Evolutionary conservation across 2,797 vertebrate genomes (phyloP).

Genomic region (Anguilla marmorata): DNA sequence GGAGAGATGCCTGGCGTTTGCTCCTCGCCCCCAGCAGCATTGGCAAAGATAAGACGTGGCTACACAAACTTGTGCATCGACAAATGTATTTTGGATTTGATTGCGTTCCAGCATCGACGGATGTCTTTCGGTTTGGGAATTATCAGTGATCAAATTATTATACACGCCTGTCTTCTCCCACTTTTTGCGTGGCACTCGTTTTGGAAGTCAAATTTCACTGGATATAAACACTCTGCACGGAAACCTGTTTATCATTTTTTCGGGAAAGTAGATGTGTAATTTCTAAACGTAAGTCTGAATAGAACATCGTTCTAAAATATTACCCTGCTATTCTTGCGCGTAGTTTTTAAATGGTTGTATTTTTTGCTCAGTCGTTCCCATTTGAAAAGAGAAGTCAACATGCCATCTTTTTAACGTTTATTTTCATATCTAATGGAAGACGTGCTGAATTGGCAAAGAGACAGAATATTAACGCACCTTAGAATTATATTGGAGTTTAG

Average conservation of each 20-base stretch:
- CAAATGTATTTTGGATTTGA: conserved; percentile 20
- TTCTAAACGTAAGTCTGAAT: conserved; percentile 21
- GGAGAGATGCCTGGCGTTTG: conserved; percentile 29
- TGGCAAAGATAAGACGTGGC: conserved; percentile 6
- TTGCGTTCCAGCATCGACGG: conserved; percentile 20
- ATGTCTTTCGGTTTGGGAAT: conserved; percentile 13
- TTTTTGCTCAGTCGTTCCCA: background rate
- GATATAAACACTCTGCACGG: conserved; percentile 8
- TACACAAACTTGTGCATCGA: conserved; percentile 23
- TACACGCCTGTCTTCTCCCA: background rate
- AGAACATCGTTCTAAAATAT: background rate
- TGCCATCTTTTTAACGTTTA: background rate
- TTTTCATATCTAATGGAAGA: background rate
- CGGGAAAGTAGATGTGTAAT: conserved; percentile 15
- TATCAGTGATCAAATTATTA: background rate
- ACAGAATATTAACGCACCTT: background rate
- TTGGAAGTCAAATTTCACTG: conserved; percentile 8
- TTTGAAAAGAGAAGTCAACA: background rate
- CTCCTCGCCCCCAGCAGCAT: background rate
- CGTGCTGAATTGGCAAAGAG: background rate
- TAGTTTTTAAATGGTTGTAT: background rate
- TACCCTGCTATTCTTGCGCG: background rate
- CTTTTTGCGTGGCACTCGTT: background rate
- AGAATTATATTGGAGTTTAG: background rate
- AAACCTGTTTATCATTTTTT: background rate